Conservation (phyloP, 2,888 invertebrate species). For the Oscheius myriophilus region DNA sequence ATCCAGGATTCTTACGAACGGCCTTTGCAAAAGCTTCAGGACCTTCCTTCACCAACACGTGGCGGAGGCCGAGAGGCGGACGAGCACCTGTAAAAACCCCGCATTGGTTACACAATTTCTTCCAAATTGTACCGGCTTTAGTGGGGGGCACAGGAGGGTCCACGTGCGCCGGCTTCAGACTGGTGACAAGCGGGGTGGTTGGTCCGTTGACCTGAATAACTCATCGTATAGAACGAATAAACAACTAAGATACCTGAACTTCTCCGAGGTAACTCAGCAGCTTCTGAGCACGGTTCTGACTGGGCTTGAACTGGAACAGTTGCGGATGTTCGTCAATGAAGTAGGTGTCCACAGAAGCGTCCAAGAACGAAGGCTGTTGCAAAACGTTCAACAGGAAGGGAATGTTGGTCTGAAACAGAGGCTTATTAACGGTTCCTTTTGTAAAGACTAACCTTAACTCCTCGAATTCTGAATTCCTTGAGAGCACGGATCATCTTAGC, state of each 20-base stretch:
- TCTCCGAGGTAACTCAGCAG: constrained; percentile 90
- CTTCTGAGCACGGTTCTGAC: constrained; percentile 94
- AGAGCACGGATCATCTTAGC: constrained; percentile 96
- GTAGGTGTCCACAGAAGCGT: constrained; percentile 93
- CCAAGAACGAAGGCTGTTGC: constrained; percentile 93
- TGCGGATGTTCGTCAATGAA: constrained; percentile 97
- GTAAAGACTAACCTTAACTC: constrained; percentile 80
- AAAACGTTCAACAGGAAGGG: constrained; percentile 96
- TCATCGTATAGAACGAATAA: neutral
- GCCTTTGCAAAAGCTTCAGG: constrained; percentile 96
- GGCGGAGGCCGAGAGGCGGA: constrained; percentile 85
- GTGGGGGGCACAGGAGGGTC: constrained; percentile 85
- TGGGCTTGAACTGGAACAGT: constrained; percentile 76
- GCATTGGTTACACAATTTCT: neutral
- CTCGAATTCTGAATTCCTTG: constrained; percentile 94
- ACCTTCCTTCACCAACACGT: constrained; percentile 86
- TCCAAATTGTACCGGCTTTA: constrained; percentile 78
- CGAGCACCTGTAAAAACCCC: constrained; percentile 22
- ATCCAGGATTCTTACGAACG: constrained; percentile 84
- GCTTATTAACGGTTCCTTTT: neutral
- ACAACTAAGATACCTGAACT: constrained; percentile 77
- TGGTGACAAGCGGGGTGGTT: constrained; percentile 89
- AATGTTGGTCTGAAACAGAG: constrained; percentile 84
- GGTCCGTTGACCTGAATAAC: constrained; percentile 88
- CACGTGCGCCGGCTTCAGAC: constrained; percentile 83